phyloP scores from a whole-genome alignment of 2,888 invertebrate species.

The Sepioteuthis lessoniana region DNA sequence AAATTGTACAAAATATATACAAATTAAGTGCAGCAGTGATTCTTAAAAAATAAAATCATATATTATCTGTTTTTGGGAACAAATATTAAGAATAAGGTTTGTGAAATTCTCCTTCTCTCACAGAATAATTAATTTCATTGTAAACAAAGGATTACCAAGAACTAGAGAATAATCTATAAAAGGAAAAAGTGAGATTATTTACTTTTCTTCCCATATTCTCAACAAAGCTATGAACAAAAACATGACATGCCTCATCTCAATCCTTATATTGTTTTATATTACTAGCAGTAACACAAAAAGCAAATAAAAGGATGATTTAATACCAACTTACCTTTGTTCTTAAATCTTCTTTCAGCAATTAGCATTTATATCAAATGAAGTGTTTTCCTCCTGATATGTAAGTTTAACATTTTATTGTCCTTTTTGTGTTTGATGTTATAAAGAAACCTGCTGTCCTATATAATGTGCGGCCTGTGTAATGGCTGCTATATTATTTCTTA shows the following conservation, averaged over 20 bases:
- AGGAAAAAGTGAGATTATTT: neutral
- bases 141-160: neutral
- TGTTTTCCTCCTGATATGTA: neutral
- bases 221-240: neutral
- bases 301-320: neutral
- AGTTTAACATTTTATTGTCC: neutral
- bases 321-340: neutral
- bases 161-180: neutral
- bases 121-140: neutral
- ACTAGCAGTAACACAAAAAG: neutral
- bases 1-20: neutral
- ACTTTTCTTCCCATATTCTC: neutral
- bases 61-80: neutral
- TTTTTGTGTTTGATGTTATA: neutral
- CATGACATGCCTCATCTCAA: neutral
- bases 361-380: neutral
- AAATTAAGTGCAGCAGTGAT: neutral
- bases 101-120: neutral
- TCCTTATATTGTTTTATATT: neutral
- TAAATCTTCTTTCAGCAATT: neutral
- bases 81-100: neutral
- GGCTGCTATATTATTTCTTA: constrained; percentile 12
- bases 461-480: neutral
- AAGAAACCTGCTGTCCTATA: neutral
- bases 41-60: neutral